These are phyloP conservation scores for Tor tambroides DNA, from an alignment of 2,113 vertebrate genomes.

Conservation along the genomic window DNA sequence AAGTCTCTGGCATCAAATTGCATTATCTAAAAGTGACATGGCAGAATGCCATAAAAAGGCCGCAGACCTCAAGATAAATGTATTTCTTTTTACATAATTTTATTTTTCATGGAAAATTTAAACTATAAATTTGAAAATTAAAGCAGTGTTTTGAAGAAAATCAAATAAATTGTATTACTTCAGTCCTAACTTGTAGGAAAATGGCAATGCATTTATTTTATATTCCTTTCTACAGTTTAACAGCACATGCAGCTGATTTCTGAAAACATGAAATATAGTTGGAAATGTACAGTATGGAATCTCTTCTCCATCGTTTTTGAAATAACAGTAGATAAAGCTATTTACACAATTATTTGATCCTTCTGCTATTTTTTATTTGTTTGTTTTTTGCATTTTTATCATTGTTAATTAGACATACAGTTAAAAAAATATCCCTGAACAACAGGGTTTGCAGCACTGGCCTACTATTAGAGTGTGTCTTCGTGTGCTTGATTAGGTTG, in stretches of 20 bases:
- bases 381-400: not conserved
- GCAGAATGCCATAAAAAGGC: not conserved
- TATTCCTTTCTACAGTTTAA: not conserved
- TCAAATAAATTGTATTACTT: not conserved
- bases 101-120: not conserved
- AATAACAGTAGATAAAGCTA: not conserved
- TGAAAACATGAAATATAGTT: not conserved
- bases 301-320: not conserved
- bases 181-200: not conserved
- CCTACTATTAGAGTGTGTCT: not conserved
- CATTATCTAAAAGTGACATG: not conserved
- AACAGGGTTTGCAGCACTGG: not conserved
- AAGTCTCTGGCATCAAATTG: not conserved
- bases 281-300: not conserved
- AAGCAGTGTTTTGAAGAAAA: not conserved
- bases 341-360: not conserved
- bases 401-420: not conserved
- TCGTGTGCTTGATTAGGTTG: constrained; percentile 65
- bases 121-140: not conserved
- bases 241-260: not conserved
- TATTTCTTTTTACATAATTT: not conserved
- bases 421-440: not conserved
- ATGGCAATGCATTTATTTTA: not conserved
- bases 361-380: not conserved
- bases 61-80: not conserved